These are phyloP conservation scores for Onthophagus sagittarius DNA, from an alignment of 2,888 invertebrate species.

Conservation along the genomic window DNA sequence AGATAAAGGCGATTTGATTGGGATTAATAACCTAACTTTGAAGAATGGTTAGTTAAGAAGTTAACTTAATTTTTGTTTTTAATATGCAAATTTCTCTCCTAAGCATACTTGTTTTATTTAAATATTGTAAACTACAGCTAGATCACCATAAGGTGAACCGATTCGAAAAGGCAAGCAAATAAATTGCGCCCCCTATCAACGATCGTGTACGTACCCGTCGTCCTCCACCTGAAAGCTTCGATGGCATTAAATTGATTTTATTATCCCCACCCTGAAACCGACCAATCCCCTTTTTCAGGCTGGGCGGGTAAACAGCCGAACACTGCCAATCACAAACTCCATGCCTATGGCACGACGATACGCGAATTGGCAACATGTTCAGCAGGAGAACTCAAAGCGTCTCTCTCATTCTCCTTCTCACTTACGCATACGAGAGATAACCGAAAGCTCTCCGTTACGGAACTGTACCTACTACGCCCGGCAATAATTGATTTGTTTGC, in stretches of 20 bases:
- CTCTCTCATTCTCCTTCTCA: not conserved
- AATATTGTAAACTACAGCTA: not conserved
- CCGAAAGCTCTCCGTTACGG: slow-evolving; percentile 19
- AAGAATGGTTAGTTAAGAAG: no score
- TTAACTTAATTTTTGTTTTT: no score
- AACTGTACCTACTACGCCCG: slow-evolving; percentile 11
- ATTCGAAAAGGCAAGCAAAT: not conserved
- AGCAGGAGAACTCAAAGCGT: not conserved
- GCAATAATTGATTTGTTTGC: slow-evolving; percentile 44
- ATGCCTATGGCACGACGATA: not conserved
- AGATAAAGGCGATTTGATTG: no score
- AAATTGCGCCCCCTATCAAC: not conserved
- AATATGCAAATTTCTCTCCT: no score
- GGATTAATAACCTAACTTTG: no score
- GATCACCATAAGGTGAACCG: not conserved
- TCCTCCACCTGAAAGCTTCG: slow-evolving; percentile 27
- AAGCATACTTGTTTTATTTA: no score
- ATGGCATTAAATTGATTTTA: slow-evolving; percentile 52
- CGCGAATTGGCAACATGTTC: not conserved
- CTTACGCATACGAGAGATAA: slow-evolving; percentile 6
- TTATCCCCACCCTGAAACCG: slow-evolving; percentile 43
- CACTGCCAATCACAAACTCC: slow-evolving; percentile 43
- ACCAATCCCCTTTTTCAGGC: slow-evolving; percentile 43
- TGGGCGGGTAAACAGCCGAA: slow-evolving; percentile 44
- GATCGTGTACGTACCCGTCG: not conserved